Percentiles rank a stretch among this genome's conserved stretches.
Evolutionary conservation across 2,797 vertebrate genomes (phyloP).

Genomic region (Aplochiton taeniatus): DNA sequence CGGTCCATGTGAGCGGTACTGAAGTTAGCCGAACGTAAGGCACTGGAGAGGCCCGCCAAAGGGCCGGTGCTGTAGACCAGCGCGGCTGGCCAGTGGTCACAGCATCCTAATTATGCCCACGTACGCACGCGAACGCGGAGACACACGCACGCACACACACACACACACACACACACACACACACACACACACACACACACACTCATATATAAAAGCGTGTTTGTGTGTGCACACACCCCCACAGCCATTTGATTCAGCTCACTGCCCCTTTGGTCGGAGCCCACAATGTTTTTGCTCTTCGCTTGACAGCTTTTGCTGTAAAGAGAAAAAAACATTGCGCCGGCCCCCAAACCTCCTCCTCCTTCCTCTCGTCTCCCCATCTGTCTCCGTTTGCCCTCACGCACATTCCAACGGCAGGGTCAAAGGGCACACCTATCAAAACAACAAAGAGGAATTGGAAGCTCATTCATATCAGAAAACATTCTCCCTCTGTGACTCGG

Average conservation of each 20-base stretch:
- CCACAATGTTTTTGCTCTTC: slow-evolving; percentile 27
- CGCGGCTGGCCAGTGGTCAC: neutral
- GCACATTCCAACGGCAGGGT: slow-evolving; percentile 37
- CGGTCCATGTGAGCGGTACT: neutral
- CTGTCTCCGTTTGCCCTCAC: slow-evolving; percentile 21
- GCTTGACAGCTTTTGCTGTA: slow-evolving; percentile 32
- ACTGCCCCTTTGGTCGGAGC: slow-evolving; percentile 27
- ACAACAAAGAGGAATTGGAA: slow-evolving; percentile 25
- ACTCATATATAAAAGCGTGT: slow-evolving; percentile 28
- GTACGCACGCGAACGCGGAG: neutral
- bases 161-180: slow-evolving; percentile 29
- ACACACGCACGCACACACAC: slow-evolving; percentile 28
- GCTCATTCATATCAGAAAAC: slow-evolving; percentile 4
- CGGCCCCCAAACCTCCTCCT: neutral
- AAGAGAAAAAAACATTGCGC: slow-evolving; percentile 14
- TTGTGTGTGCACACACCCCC: slow-evolving; percentile 18
- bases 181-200: slow-evolving; percentile 27
- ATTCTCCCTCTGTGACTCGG: slow-evolving; percentile 2
- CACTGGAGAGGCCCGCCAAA: neutral
- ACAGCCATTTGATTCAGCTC: slow-evolving; percentile 27
- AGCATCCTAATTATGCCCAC: slow-evolving; percentile 2
- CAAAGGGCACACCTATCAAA: slow-evolving; percentile 34
- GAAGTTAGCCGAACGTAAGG: neutral
- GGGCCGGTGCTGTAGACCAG: neutral
- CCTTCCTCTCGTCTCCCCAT: neutral